These are phyloP conservation scores for Bufo gargarizans DNA, from an alignment of 2,113 vertebrate species.

Conservation along the genomic window DNA sequence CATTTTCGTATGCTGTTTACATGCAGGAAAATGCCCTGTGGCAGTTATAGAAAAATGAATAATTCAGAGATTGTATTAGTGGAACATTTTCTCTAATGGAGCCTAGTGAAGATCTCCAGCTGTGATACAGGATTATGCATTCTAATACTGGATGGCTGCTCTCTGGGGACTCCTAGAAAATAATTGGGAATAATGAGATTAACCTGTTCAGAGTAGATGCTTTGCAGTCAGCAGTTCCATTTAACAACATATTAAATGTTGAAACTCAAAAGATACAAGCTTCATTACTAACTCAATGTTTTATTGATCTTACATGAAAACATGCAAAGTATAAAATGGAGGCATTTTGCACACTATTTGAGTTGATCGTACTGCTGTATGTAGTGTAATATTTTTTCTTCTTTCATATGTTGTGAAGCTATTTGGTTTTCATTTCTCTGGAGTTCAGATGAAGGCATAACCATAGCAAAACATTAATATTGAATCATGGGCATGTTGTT, in stretches of 20 bases:
- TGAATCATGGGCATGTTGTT: too few species aligned
- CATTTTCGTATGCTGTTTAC: slow-evolving; percentile 12
- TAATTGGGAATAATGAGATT: slow-evolving; percentile 54
- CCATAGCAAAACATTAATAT: too few species aligned
- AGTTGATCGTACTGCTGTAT: not conserved
- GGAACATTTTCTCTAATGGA: slow-evolving; percentile 46
- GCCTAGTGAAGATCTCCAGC: slow-evolving; percentile 51
- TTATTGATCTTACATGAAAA: not conserved
- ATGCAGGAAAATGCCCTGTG: slow-evolving; percentile 18
- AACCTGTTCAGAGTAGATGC: slow-evolving; percentile 38
- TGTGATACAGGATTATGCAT: slow-evolving; percentile 57
- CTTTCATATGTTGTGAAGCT: not conserved
- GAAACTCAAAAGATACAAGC: not conserved
- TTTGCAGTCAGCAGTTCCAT: slow-evolving; percentile 12
- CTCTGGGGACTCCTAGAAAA: slow-evolving; percentile 50
- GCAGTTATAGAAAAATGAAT: slow-evolving; percentile 21
- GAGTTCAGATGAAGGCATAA: too few species aligned
- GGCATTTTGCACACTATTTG: not conserved
- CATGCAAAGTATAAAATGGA: not conserved
- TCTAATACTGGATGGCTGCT: slow-evolving; percentile 40
- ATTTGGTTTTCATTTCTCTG: too few species aligned
- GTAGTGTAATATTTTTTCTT: not conserved
- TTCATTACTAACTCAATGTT: not conserved
- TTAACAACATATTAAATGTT: not conserved
- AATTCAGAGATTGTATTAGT: slow-evolving; percentile 33